Percentiles rank a stretch among this genome's conserved stretches.
These are phyloP conservation scores for Eurypyga helias DNA, from an alignment of 2,113 vertebrate species.

Conservation along the genomic window DNA sequence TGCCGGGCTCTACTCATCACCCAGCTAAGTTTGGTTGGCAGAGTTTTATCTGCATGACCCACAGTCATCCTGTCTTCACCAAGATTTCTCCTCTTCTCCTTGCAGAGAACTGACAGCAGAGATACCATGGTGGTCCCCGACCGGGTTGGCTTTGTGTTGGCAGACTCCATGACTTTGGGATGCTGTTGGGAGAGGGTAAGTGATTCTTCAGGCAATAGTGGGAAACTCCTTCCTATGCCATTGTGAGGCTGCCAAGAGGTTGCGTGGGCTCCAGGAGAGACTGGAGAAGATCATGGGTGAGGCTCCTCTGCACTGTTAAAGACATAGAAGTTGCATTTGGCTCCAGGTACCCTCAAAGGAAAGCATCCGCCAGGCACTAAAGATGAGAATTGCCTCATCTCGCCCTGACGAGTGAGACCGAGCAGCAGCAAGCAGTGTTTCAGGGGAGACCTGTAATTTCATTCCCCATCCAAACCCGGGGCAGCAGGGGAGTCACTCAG, in stretches of 20 bases:
- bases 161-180: not conserved
- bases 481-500: not conserved
- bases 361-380: rapidly evolving
- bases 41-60: not conserved
- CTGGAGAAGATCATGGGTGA: not conserved
- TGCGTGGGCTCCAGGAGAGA: not conserved
- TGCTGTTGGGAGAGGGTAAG: not conserved
- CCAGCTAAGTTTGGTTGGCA: not conserved
- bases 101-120: not conserved
- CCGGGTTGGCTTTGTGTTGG: not conserved
- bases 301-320: not conserved
- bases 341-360: not conserved
- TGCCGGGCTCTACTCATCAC: not conserved
- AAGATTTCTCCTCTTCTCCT: not conserved
- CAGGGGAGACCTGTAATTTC: not conserved
- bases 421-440: not conserved
- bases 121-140: rapidly evolving
- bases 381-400: not conserved
- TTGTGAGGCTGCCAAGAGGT: not conserved
- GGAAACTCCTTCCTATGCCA: rapidly evolving
- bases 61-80: not conserved
- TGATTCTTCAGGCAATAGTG: rapidly evolving
- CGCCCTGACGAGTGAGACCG: not conserved
- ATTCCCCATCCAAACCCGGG: not conserved
- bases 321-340: not conserved